Evolutionary conservation across 2,888 invertebrate species (phyloP).

Genomic region (Rhagophthalmus giganteus): DNA sequence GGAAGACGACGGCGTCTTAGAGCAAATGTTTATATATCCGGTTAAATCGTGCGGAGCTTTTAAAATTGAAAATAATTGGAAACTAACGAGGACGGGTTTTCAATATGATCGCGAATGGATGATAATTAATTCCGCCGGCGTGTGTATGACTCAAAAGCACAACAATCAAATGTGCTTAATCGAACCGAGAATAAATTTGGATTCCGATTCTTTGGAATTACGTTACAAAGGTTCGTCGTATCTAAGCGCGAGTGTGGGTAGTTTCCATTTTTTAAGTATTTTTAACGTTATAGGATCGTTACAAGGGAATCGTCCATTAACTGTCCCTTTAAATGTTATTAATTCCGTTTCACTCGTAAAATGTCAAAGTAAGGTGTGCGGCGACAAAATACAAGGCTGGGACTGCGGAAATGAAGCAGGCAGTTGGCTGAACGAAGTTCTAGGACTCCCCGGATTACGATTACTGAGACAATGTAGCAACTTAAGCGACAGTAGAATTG

Average conservation of each 20-base stretch:
- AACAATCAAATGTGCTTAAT: conserved; percentile 78
- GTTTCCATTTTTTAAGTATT: not conserved
- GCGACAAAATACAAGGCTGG: conserved; percentile 73
- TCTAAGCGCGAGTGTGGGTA: too few species aligned
- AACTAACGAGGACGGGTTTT: conserved; percentile 74
- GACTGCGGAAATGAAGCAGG: conserved; percentile 85
- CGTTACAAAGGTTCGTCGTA: conserved; percentile 64
- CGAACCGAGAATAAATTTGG: conserved; percentile 69
- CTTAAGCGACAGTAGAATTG: conserved; percentile 35
- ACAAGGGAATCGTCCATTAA: conserved; percentile 8
- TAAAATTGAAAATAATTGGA: conserved; percentile 70
- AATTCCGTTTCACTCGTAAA: conserved; percentile 4
- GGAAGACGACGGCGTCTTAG: conserved; percentile 37
- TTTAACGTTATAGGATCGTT: conserved; percentile 10
- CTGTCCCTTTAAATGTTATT: not conserved
- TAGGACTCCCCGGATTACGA: conserved; percentile 70
- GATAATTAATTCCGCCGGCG: conserved; percentile 80
- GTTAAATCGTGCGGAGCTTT: conserved; percentile 89
- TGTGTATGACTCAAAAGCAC: conserved; percentile 87
- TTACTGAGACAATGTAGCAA: conserved; percentile 64
- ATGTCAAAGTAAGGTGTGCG: conserved; percentile 84
- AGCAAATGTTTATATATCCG: conserved; percentile 71
- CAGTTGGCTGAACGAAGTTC: conserved; percentile 76
- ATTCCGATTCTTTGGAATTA: conserved; percentile 60
- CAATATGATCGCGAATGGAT: conserved; percentile 93